These are phyloP conservation scores for Lamprotornis superbus DNA, from an alignment of 2,113 vertebrate species.

Conservation along the genomic window DNA sequence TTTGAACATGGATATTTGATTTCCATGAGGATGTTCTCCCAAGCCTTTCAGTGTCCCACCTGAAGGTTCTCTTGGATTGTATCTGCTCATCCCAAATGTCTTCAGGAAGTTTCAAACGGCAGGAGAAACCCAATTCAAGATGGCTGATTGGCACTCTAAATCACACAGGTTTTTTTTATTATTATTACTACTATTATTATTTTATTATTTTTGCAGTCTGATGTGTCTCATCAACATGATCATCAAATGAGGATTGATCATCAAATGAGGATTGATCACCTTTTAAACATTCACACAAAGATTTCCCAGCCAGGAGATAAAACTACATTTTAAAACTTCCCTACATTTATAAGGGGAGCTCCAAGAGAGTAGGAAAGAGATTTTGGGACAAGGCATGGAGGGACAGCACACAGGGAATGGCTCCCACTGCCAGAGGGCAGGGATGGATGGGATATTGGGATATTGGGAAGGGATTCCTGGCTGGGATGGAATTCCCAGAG, in stretches of 20 bases:
- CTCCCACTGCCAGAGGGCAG: neutral
- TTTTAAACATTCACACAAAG: too few species aligned
- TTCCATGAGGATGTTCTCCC: fast-evolving
- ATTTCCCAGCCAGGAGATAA: neutral
- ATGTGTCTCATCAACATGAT: neutral
- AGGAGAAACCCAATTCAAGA: neutral
- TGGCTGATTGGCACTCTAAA: neutral
- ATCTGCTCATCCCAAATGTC: neutral
- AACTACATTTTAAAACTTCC: too few species aligned
- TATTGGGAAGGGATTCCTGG: neutral
- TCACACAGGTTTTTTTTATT: fast-evolving
- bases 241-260: neutral
- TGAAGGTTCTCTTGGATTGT: neutral
- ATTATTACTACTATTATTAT: neutral
- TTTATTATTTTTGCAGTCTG: too few species aligned
- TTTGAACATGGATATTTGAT: fast-evolving
- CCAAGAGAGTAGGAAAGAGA: neutral
- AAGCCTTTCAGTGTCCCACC: neutral
- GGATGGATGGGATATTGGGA: fast-evolving
- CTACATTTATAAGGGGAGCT: neutral
- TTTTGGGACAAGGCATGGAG: fast-evolving
- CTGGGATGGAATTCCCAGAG: neutral
- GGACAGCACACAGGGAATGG: neutral
- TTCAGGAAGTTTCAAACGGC: neutral
- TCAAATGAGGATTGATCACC: neutral